Base-by-base conservation (phyloP, 2,113 vertebrate species). In the Tricholaema leucomelas region DNA sequence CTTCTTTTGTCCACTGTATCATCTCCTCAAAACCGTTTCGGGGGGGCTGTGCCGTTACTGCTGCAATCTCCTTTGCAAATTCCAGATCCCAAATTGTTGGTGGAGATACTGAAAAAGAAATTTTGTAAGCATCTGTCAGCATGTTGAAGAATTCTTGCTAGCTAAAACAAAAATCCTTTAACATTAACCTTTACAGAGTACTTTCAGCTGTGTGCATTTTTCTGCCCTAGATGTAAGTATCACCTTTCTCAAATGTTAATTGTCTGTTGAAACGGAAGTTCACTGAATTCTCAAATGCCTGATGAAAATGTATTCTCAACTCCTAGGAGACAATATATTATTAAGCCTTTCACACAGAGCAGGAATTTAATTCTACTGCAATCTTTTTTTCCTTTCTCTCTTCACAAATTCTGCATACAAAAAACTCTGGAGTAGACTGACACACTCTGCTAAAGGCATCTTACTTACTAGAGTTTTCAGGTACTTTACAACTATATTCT, bases 1-100 rank as follows among this genome's bases (percentile, higher is more conserved):
- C 99, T 19, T 99, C 98, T 94, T 98, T 98, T 15, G 99, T 99
- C 99, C 98, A 99, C 96, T 98, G 97, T 87, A 99, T 99, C 98
- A 99, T 98, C 93, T 99, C 99, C 84, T 99, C 98, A 96, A 99
- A 98, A n/a, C 98, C 98, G 1, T 99, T 99, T 19, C 96, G 97
- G n/a, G 98, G 98, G 44, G 81, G 90, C 48, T 98, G 98, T 28
- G 98, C 96, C 55, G 82, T 91, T 9, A 94, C 30, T 42, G 85
- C 64, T 24, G 97, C 97, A 64, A 99, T 80, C 46, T 98, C 84
- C 88, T 98, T 97, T 4, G 98, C 98, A 92, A 98, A 98, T 63
- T 99, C 98, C 72, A 98, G 27, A 88, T 99, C 99, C 99, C 99
- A 99, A 38, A 99, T 97, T 42, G 98, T 98, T 66, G 98, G 98